Base-by-base conservation (phyloP, 2,888 invertebrate species). In the Branchipolynoe longqiensis region DNA sequence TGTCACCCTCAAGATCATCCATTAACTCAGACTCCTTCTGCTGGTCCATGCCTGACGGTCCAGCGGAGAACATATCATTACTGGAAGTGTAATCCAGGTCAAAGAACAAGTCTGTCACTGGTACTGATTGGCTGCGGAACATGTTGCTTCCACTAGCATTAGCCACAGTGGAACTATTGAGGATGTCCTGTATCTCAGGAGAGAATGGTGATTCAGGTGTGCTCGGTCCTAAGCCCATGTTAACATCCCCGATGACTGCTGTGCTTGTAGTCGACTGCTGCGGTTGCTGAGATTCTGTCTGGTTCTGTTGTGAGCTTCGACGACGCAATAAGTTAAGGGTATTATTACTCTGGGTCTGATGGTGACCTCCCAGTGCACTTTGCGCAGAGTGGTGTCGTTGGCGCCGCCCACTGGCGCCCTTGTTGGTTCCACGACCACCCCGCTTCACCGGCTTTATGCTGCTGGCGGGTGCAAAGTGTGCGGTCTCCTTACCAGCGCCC, bases 181-280 rank as follows among this genome's bases (percentile, higher is more conserved):
- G 48, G 6, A 86, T 86, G 33, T 58, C 84, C 38, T 83, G 78
- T 14, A 86, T 82, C 40, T 86, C 86, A 4, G 86, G 86, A 31
- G 86, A 86, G 64, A 86, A 86, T 2, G 86, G 86, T 12, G 86
- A 86, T 31, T 86, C 86, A 14, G 86, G 86, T 0, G 84, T 84
- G 78, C 84, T 84, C 18, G 84, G 84, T 12, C 84, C 84, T 0
- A 84, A 22, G 4, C 62, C 59, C 64, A 69, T 84, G 64, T 84
- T 84, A 2, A 59, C 54, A 18, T 78, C 78, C 2, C 74, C 54
- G 18, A 84, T 41, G 25, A 73, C 78, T 2, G 41, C 54, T 18
- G 54, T 48, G 48, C 78, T 78, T 1, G 41, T 28, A 1, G 41
- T 4, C 25, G 38, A 25, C 40, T 74, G 74, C 28, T 78, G 78